Conservation (phyloP, 2,113 vertebrate species). For the Neotoma lepida region DNA sequence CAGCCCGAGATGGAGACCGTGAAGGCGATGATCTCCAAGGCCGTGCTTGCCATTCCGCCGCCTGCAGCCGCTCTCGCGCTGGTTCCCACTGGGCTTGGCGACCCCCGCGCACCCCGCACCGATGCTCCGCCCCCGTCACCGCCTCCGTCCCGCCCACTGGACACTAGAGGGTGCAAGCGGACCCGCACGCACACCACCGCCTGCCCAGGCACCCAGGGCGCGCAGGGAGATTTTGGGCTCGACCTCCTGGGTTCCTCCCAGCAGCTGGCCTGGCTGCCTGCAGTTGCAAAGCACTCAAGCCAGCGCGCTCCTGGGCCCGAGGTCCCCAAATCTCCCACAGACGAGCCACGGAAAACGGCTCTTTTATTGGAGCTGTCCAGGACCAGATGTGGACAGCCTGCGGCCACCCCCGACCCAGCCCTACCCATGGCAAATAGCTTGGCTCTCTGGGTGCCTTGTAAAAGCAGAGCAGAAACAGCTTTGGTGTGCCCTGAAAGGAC, state of each 20-base stretch:
- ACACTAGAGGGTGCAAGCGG: not conserved
- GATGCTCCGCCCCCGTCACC: constrained; percentile 40
- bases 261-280: not conserved
- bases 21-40: constrained; percentile 92
- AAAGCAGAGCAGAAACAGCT: constrained; percentile 41
- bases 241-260: rapidly evolving
- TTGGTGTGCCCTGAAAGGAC: constrained; percentile 27
- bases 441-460: constrained; percentile 8
- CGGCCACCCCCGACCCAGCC: not conserved
- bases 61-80: not conserved
- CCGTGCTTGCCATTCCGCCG: constrained; percentile 86
- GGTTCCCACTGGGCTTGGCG: not conserved
- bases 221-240: rapidly evolving
- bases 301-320: not conserved
- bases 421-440: not conserved
- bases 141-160: not conserved
- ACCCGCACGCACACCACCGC: not conserved
- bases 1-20: constrained; percentile 90
- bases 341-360: too few relatives aligned
- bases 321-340: rapidly evolving
- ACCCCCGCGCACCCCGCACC: not conserved
- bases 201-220: rapidly evolving
- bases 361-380: not conserved
- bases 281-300: rapidly evolving
- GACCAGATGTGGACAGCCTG: constrained; percentile 6